Conservation (phyloP, 2,113 vertebrate species). For the Centrocercus urophasianus region DNA sequence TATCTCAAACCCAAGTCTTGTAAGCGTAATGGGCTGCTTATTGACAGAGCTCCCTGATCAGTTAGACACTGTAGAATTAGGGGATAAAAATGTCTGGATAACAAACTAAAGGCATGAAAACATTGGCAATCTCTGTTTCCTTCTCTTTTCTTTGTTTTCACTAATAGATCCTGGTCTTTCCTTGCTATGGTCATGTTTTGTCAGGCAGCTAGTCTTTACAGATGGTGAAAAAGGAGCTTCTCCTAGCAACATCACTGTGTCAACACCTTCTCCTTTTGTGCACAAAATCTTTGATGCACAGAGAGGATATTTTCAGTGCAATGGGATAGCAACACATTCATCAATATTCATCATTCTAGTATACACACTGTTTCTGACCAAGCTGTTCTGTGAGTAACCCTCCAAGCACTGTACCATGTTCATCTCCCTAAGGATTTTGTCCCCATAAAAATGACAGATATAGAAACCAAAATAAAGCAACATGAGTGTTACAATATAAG, state of each 20-base stretch:
- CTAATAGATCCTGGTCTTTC: not conserved
- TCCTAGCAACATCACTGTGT: not conserved
- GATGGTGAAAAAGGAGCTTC: not conserved
- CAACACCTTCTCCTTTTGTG: not conserved
- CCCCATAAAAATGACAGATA: not conserved
- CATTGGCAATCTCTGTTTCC: not conserved
- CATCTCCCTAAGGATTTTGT: not conserved
- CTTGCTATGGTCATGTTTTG: fast-evolving
- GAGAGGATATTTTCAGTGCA: not conserved
- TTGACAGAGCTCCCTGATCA: not conserved
- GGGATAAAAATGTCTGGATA: not conserved
- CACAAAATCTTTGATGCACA: not conserved
- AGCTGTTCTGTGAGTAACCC: not conserved
- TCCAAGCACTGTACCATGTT: not conserved
- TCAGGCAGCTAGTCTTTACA: not conserved
- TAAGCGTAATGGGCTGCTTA: not conserved
- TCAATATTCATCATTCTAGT: not conserved
- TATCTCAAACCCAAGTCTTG: not conserved
- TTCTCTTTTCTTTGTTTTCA: not conserved
- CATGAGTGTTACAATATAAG: not conserved
- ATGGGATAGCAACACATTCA: not conserved
- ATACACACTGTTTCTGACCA: not conserved
- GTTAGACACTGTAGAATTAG: not conserved
- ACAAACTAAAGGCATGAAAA: not conserved
- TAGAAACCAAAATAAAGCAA: not conserved